These are phyloP conservation scores for Lithobius niger DNA, from an alignment of 1,140 invertebrate species.

Conservation along the genomic window DNA sequence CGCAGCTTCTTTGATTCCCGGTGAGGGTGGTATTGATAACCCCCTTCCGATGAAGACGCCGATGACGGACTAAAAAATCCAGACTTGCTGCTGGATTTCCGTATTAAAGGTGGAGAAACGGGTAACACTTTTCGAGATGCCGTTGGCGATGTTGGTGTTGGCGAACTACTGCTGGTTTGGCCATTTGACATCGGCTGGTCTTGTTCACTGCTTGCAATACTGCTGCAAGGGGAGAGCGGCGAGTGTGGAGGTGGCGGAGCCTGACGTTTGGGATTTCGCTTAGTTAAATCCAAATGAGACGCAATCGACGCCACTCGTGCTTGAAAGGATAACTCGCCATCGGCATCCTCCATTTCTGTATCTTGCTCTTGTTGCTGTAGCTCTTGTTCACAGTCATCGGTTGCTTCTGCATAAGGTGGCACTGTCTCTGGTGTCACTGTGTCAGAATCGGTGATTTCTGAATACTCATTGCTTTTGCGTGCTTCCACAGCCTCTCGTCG, in stretches of 20 bases:
- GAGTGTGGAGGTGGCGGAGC: conserved; percentile 16
- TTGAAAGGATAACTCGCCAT: conserved; percentile 15
- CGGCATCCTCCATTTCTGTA: not conserved
- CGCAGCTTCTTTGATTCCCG: conserved; percentile 33
- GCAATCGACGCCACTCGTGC: conserved; percentile 16
- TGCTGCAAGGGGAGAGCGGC: not conserved
- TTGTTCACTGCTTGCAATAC: not conserved
- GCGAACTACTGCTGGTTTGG: not conserved
- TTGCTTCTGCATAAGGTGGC: not conserved
- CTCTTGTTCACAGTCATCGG: not conserved
- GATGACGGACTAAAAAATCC: conserved; percentile 17
- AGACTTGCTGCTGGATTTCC: conserved; percentile 6
- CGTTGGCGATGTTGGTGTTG: not conserved
- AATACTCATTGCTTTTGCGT: not conserved
- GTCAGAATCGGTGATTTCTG: not conserved
- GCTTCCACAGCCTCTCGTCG: too few species aligned
- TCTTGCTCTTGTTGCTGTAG: not conserved
- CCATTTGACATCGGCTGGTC: not conserved
- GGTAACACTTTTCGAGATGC: not conserved
- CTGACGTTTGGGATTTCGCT: conserved; percentile 16
- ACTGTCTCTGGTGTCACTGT: not conserved
- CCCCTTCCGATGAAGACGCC: conserved; percentile 11
- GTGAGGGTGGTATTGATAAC: not conserved
- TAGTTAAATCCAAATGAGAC: conserved; percentile 16
- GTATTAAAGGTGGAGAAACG: conserved; percentile 12